Evolutionary conservation across 1,140 invertebrate genomes (phyloP).

Genomic region (Camponotus floridanus): DNA sequence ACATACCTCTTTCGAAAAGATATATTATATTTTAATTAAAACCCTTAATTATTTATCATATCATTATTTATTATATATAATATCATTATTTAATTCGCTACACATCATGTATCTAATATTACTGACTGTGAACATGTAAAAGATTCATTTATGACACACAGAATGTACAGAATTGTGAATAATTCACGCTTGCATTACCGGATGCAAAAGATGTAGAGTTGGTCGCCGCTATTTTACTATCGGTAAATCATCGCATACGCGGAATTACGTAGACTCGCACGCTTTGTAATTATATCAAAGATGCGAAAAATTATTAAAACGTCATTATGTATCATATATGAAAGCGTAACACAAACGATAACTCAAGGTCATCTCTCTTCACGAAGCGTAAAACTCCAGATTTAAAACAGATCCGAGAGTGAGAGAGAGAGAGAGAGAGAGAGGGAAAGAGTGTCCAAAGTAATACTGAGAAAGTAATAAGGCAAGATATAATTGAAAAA

Average conservation of each 20-base stretch:
- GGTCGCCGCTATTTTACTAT: not conserved
- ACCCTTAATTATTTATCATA: no score
- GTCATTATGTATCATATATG: not conserved
- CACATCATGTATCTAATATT: not conserved
- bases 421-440: no score
- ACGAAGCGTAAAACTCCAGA: not conserved
- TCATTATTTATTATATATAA: no score
- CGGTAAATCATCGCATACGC: slow-evolving; percentile 2
- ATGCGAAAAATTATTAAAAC: slow-evolving; percentile 8
- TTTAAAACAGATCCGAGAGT: not conserved
- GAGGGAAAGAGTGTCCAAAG: not conserved
- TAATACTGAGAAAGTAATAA: not conserved
- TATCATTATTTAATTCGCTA: not conserved
- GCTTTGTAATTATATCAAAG: not conserved
- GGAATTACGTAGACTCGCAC: not conserved
- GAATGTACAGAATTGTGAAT: not conserved
- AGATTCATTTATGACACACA: not conserved
- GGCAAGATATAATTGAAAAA: not conserved
- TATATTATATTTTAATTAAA: slow-evolving; percentile 38
- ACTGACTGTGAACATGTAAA: not conserved
- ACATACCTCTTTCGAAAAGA: slow-evolving; percentile 36
- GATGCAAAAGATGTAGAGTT: not conserved
- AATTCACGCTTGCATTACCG: not conserved
- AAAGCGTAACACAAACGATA: not conserved
- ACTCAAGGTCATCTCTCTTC: not conserved